Evolutionary conservation across 92 coral and sea anemone species (phyloP), one percentile per base, ranked within the genome.

Genomic region (Porites rus): DNA sequence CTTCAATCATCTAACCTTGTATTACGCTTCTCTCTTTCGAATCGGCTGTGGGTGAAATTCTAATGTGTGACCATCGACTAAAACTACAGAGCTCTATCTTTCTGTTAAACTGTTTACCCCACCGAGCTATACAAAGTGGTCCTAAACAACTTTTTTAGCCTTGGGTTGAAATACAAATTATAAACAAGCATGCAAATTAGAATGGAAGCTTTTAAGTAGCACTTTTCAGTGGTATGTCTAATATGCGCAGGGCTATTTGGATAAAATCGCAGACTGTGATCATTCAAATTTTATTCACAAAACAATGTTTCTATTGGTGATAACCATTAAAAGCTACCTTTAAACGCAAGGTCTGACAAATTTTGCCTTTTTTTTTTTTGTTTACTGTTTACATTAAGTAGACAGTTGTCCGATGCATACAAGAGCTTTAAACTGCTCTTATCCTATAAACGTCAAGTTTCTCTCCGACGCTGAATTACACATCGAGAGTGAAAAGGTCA

Each of bases 401-500:
- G 18, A 16, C n/a, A 7, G 61, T 56, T 56, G 11, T 10, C 61
- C 16, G 61, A 56, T 56, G n/a, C 66, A 20, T 62, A 7, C n/a
- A 16, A 16, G n/a, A 62, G 66, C 66, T 18, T 62, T 20, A 18
- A 18, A 62, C 66, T 16, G 24, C 28, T 76, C 83, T 65, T 59
- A 63, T 78, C 56, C 14, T 24, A 20, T 46, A 63, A 43, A 63
- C 72, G 83, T 38, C 46, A 38, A 38, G 46, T 78, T 51, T 22
- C 72, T 19, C 51, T n/a, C 31, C 13, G 69, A 81, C 68, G 18
- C 17, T 71, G 6, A 38, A 38, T 38, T 38, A 38, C 46, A 38
- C 46, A 69, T 28, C 52, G 25, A 18, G 56, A n/a, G 24, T 80
- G 14, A 67, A 25, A 21, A 59, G 77, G 68, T 81, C 77, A 69